Percentiles rank a stretch among this genome's conserved stretches.
phyloP scores from a whole-genome alignment of 23 tunicate species.

The Diplosoma virens region DNA sequence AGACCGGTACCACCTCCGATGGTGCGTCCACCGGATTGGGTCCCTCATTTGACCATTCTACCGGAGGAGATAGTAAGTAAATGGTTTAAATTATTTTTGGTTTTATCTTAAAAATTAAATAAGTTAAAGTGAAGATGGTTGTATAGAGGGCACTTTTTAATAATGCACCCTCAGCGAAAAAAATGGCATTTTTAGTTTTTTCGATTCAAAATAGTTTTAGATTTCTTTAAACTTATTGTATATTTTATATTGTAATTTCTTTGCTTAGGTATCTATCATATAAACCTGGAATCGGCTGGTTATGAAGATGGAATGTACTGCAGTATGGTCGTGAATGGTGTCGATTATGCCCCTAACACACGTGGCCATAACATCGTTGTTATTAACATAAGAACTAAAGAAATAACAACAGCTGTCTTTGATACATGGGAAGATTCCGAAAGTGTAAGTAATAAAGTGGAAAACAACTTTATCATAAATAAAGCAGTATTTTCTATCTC shows the following conservation, averaged over 20 bases:
- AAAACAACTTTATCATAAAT: too few relatives aligned
- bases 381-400: slow-evolving; percentile 43
- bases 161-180: too few relatives aligned
- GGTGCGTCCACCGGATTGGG: slow-evolving; percentile 50
- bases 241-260: not conserved
- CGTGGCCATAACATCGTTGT: slow-evolving; percentile 86
- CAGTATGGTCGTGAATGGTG: slow-evolving; percentile 59
- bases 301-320: slow-evolving; percentile 77
- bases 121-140: too few relatives aligned
- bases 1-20: slow-evolving; percentile 53
- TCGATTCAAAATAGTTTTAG: too few relatives aligned
- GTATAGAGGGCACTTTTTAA: too few relatives aligned
- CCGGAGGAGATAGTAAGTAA: slow-evolving; percentile 61
- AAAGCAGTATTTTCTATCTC: too few relatives aligned
- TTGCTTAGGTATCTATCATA: slow-evolving; percentile 53
- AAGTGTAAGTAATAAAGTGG: slow-evolving; percentile 12
- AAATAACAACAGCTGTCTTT: slow-evolving; percentile 21
- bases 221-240: too few relatives aligned
- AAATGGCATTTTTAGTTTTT: too few relatives aligned
- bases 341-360: slow-evolving; percentile 28
- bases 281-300: slow-evolving; percentile 68
- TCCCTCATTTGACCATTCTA: slow-evolving; percentile 66
- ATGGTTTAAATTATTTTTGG: too few relatives aligned
- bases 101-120: too few relatives aligned
- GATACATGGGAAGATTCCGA: slow-evolving; percentile 52